Percentiles rank a stretch among this genome's conserved stretches.
Evolutionary conservation across 2,888 invertebrate genomes (phyloP).

Genomic region (Hydriomena furcata): DNA sequence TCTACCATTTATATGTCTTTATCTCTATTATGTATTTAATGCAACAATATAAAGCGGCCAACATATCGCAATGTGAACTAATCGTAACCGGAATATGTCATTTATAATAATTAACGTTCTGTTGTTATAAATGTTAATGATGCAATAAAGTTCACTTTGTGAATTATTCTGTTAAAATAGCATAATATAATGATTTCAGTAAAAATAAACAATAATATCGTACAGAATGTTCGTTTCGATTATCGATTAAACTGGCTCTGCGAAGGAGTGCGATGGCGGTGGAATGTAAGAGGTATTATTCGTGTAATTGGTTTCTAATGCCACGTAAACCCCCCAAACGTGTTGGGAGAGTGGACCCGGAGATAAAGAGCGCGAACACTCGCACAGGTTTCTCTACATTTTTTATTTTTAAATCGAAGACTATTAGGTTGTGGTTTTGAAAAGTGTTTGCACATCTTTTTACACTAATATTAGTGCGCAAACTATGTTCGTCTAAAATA

Average conservation of each 20-base stretch:
- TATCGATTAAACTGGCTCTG: slow-evolving; percentile 37
- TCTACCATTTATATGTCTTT: slow-evolving; percentile 78
- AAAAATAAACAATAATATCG: background rate
- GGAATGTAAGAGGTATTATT: slow-evolving; percentile 61
- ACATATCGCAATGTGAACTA: slow-evolving; percentile 53
- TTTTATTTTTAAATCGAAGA: slow-evolving; percentile 22
- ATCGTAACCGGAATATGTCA: slow-evolving; percentile 46
- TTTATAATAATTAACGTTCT: slow-evolving; percentile 42
- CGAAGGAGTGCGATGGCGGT: slow-evolving; percentile 43
- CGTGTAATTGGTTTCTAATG: slow-evolving; percentile 84
- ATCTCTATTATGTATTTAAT: slow-evolving; percentile 75
- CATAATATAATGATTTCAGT: no score
- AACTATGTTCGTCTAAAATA: no score
- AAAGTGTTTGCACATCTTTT: background rate
- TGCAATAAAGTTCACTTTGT: background rate
- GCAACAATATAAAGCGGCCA: slow-evolving; percentile 55
- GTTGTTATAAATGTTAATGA: background rate
- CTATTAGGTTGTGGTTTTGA: slow-evolving; percentile 1
- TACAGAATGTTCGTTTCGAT: slow-evolving; percentile 23
- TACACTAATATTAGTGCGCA: no score
- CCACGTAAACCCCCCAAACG: slow-evolving; percentile 82
- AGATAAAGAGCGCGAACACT: slow-evolving; percentile 75
- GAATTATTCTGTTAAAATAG: no score
- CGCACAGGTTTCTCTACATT: slow-evolving; percentile 35
- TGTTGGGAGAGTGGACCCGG: slow-evolving; percentile 77